Base-by-base conservation (phyloP, 1,140 invertebrate genomes). In the Magallana angulata region DNA sequence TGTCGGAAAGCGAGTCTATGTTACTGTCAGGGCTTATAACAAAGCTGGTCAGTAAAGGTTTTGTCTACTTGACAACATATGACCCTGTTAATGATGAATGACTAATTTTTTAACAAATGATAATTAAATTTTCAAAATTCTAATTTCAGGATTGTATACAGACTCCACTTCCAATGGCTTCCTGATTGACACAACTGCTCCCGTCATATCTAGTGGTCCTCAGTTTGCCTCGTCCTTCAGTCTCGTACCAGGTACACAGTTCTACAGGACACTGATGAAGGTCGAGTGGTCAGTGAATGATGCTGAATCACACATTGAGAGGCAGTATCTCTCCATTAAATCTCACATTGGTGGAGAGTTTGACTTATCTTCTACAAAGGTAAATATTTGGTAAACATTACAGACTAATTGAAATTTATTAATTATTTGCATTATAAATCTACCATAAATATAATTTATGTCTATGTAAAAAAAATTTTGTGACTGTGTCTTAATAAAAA, bases 151-250 rank as follows among this genome's bases (percentile, higher is more conserved):
- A 30, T 62, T 89, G 8, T 87, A 64, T 60, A 81, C 85, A 18
- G 85, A 85, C n/a, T 48, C 85, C 8, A 87, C 48, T 16, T 92
- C 91, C 5, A 90, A 91, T 87, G 91, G 91, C 14, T 90, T 92
- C 57, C 86, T 85, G 4, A 86, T 92, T 16, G 91, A 92, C 62
- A 86, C 30, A 4, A 89, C 88, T 57, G 6, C 80, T 5, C 91
- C 91, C 8, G 57, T 62, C 6, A 82, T 86, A 0, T n/a, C 56
- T 12, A 60, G 30, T 18, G 76, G 57, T 82, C 89, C 89, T 1
- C 30, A 16, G 16, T 84, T 92, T 36, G 76, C 84, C 7, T 62
- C 30, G n/a, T 36, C 59, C 14, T 56, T 87, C 9, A 83, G 85
- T 11, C 82, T 88, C 1, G 18, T 85, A 7, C 59, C 18, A 12